Evolutionary conservation across 2,888 invertebrate species (phyloP).

Genomic region (Apotomis capreana): DNA sequence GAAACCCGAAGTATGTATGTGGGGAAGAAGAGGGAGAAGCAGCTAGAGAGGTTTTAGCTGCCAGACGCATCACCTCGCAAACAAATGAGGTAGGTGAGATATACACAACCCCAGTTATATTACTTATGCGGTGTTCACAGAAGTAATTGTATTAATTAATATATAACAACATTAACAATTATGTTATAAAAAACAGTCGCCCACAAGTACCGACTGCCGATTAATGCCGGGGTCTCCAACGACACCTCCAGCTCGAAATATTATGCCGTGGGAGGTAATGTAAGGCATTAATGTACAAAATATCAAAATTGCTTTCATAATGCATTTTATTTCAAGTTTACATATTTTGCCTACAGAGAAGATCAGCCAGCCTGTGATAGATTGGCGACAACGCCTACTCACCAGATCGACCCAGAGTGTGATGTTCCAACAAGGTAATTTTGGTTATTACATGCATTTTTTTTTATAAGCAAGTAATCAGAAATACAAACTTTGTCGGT

Average conservation of each 20-base stretch:
- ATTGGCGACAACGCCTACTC: not conserved
- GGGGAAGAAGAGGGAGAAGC: not conserved
- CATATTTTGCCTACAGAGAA: conserved; percentile 2
- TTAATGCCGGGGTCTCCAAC: not conserved
- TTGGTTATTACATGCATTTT: not conserved
- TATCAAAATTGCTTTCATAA: not conserved
- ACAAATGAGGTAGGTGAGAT: conserved; percentile 4
- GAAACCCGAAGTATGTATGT: conserved; percentile 1
- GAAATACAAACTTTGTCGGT: too few species aligned
- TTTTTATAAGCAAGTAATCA: not conserved
- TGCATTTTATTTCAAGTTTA: not conserved
- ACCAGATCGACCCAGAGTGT: not conserved
- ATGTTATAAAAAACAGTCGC: not conserved
- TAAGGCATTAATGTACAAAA: too few species aligned
- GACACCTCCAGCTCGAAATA: conserved; percentile 18
- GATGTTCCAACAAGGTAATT: conserved; percentile 5
- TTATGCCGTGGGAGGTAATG: conserved; percentile 9
- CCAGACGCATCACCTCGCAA: conserved; percentile 4
- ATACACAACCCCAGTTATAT: not conserved
- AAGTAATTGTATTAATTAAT: not conserved
- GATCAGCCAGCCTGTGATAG: not conserved
- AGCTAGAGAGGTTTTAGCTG: conserved; percentile 1
- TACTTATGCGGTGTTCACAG: not conserved
- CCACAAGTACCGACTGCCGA: not conserved
- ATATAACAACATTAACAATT: not conserved